Evolutionary conservation across 1,140 invertebrate genomes (phyloP).

Genomic region (Conus betulinus): DNA sequence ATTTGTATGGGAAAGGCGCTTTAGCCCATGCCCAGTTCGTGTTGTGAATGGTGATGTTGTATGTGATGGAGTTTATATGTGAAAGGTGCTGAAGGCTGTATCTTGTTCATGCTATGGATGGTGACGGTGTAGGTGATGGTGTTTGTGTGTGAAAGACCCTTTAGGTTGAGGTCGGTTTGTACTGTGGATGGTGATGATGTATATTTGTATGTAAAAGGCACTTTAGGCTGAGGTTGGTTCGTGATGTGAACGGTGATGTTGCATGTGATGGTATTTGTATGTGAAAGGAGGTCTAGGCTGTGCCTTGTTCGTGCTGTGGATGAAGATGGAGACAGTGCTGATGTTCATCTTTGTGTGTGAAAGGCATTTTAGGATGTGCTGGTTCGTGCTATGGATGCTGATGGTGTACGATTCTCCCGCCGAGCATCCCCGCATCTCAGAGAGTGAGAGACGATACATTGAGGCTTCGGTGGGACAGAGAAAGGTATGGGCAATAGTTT

Average conservation of each 20-base stretch:
- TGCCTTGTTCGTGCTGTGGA: background rate
- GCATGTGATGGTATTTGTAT: background rate
- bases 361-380: slow-evolving; percentile 57
- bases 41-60: background rate
- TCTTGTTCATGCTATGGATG: too few relatives aligned
- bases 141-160: too few relatives aligned
- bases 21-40: background rate
- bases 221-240: too few relatives aligned
- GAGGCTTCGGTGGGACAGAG: slow-evolving; percentile 43
- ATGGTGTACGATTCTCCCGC: slow-evolving; percentile 52
- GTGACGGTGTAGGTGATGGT: too few relatives aligned
- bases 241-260: background rate
- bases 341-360: background rate
- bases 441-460: slow-evolving; percentile 56
- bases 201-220: too few relatives aligned
- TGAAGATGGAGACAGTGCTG: background rate
- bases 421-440: slow-evolving; percentile 56
- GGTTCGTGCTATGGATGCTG: slow-evolving; percentile 57
- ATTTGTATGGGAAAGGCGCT: background rate
- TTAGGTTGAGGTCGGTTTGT: too few relatives aligned
- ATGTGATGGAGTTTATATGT: too few relatives aligned
- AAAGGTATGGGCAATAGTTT: too few relatives aligned
- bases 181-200: too few relatives aligned
- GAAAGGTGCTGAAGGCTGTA: too few relatives aligned
- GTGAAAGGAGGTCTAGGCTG: too few relatives aligned